Evolutionary conservation across 2,888 invertebrate species (phyloP).

Genomic region (Archips crataeganus): DNA sequence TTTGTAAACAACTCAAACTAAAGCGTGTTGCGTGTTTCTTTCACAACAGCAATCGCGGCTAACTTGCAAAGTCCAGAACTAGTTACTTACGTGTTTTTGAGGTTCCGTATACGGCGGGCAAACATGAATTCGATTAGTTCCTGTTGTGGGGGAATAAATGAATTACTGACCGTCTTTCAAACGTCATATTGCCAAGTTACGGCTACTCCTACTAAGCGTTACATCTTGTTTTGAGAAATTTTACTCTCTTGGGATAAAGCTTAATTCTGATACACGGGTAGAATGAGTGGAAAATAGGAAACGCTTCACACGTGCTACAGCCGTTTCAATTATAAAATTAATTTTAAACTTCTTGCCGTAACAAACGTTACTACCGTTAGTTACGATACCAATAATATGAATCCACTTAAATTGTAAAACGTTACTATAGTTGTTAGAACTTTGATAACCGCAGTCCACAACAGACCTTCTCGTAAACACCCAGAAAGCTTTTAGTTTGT

Average conservation of each 20-base stretch:
- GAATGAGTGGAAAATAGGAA: background rate
- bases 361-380: background rate
- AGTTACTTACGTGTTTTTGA: constrained; percentile 39
- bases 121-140: constrained; percentile 60
- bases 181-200: constrained; percentile 39
- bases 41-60: constrained; percentile 25
- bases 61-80: constrained; percentile 34
- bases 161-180: constrained; percentile 49
- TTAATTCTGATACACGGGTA: background rate
- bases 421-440: constrained; percentile 24
- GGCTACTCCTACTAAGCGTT: constrained; percentile 21
- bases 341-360: background rate
- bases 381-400: constrained; percentile 9
- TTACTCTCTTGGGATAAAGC: constrained; percentile 5
- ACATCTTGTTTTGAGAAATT: constrained; percentile 20
- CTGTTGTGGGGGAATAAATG: constrained; percentile 58
- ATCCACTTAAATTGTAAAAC: constrained; percentile 25
- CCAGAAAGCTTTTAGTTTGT: constrained; percentile 72
- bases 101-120: constrained; percentile 30
- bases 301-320: background rate
- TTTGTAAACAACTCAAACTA: constrained; percentile 25
- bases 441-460: constrained; percentile 36
- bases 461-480: constrained; percentile 42
- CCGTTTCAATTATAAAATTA: background rate
- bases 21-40: constrained; percentile 23